These are phyloP conservation scores for Drosophila ananassae DNA, from an alignment of 1,140 invertebrate species.

Conservation along the genomic window DNA sequence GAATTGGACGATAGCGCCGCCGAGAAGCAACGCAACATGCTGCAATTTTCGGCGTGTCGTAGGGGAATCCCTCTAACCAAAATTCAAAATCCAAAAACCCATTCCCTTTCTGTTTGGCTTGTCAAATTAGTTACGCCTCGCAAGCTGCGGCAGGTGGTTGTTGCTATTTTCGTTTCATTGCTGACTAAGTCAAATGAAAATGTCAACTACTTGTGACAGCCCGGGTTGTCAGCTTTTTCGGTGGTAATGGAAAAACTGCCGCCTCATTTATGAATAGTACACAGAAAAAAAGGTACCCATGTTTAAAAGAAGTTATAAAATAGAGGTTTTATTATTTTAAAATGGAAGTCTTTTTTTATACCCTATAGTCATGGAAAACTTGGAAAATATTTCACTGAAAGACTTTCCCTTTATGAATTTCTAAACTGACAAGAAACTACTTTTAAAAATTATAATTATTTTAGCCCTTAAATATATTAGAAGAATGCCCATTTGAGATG, in stretches of 20 bases:
- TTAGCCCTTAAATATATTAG: no score
- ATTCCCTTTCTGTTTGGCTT: conserved; percentile 36
- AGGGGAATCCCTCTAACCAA: conserved; percentile 4
- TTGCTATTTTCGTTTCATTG: conserved; percentile 26
- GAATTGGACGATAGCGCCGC: conserved; percentile 43
- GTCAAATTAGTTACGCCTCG: conserved; percentile 71
- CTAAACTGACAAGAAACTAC: no score
- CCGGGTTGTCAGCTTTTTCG: conserved; percentile 40
- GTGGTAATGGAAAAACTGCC: conserved; percentile 45
- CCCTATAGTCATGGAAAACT: no score
- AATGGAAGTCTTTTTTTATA: no score
- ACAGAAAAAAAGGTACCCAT: background rate
- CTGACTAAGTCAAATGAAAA: conserved; percentile 57
- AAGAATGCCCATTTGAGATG: background rate
- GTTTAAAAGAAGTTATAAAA: no score
- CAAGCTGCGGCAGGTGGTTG: conserved; percentile 63
- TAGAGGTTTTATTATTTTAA: no score
- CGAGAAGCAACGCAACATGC: background rate
- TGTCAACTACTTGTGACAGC: conserved; percentile 54
- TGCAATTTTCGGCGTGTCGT: conserved; percentile 17
- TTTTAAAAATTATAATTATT: no score
- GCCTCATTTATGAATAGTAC: conserved; percentile 23
- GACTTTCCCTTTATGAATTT: no score
- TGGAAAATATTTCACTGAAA: no score
- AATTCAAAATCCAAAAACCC: background rate